These are phyloP conservation scores for Chalcis sispes DNA, from an alignment of 2,888 invertebrate genomes.

Conservation along the genomic window DNA sequence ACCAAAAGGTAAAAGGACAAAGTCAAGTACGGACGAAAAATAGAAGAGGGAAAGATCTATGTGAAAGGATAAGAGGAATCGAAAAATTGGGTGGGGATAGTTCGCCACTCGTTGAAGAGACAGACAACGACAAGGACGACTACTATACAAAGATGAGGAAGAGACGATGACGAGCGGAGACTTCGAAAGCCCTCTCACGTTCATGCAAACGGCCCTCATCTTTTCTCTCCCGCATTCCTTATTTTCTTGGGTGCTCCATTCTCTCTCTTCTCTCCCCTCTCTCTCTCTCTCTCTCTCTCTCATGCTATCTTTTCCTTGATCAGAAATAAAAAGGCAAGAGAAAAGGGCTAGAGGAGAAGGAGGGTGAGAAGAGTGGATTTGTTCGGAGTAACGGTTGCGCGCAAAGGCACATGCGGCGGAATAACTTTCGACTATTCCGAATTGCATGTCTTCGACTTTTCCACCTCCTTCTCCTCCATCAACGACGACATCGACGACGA, in stretches of 20 bases:
- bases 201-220: constrained; percentile 55
- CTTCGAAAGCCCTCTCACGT: constrained; percentile 52
- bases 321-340: constrained; percentile 50
- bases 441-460: constrained; percentile 23
- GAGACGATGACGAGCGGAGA: constrained; percentile 13
- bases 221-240: constrained; percentile 51
- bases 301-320: constrained; percentile 27
- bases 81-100: constrained; percentile 22
- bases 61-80: constrained; percentile 16
- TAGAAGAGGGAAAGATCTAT: not conserved
- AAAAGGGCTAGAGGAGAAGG: not conserved
- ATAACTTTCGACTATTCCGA: constrained; percentile 32
- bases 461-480: constrained; percentile 6
- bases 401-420: constrained; percentile 26
- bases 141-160: constrained; percentile 39
- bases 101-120: constrained; percentile 7
- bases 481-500: too few species aligned
- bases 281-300: constrained; percentile 13
- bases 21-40: not conserved
- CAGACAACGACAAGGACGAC: too few species aligned
- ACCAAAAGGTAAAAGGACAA: not conserved
- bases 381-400: too few species aligned
- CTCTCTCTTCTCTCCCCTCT: constrained; percentile 1
- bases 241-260: too few species aligned
- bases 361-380: too few species aligned